Conservation (phyloP, 2,888 invertebrate species). For the Chironomus tentans region DNA sequence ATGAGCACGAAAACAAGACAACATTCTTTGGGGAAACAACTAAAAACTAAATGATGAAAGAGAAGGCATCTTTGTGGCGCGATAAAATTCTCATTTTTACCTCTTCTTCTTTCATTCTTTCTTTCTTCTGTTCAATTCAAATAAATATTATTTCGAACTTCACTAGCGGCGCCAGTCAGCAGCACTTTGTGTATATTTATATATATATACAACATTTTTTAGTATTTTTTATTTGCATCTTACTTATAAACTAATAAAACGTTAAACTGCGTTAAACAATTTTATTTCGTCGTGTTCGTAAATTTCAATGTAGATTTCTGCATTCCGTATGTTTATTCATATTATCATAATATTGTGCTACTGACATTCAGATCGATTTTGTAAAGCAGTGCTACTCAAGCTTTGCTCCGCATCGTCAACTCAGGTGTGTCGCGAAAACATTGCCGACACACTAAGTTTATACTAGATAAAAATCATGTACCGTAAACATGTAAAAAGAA, state of each 20-base stretch:
- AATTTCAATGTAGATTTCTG: not conserved
- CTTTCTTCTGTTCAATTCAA: not conserved
- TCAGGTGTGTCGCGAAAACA: no score
- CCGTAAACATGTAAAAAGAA: no score
- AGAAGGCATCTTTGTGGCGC: not conserved
- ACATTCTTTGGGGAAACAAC: not conserved
- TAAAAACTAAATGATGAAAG: not conserved
- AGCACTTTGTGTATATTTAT: not conserved
- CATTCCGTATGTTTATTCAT: no score
- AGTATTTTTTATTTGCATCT: not conserved
- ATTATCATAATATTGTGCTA: no score
- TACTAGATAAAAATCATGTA: no score
- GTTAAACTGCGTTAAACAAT: no score
- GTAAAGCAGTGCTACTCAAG: no score
- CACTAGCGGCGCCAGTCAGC: conserved; percentile 5
- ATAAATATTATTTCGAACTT: not conserved
- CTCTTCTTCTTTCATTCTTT: not conserved
- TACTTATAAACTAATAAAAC: not conserved
- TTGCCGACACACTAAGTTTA: no score
- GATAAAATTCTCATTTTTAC: not conserved
- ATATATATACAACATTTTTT: not conserved
- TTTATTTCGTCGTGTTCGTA: not conserved
- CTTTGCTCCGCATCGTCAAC: no score
- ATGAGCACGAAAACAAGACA: not conserved
- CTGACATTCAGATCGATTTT: no score